These are phyloP conservation scores for Periphyllus acericola DNA, from an alignment of 2,888 invertebrate genomes.

Conservation along the genomic window DNA sequence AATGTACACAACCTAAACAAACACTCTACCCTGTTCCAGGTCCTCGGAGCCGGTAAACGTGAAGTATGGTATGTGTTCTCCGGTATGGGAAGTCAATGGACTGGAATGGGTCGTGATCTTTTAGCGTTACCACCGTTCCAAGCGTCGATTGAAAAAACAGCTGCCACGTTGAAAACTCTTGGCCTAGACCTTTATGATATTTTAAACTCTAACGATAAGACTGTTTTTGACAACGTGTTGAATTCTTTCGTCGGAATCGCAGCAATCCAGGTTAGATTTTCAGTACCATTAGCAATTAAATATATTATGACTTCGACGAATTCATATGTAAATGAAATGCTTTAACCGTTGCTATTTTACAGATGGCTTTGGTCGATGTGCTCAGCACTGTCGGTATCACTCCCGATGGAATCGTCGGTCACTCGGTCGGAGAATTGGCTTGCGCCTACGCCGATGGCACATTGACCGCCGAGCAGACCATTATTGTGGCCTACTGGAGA, in stretches of 20 bases:
- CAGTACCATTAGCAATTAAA: not conserved
- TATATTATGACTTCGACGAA: not conserved
- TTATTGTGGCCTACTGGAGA: slow-evolving; percentile 93
- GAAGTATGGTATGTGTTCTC: slow-evolving; percentile 77
- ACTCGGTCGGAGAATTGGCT: slow-evolving; percentile 76
- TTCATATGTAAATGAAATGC: not conserved
- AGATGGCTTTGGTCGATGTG: slow-evolving; percentile 92
- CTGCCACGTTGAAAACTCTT: slow-evolving; percentile 71
- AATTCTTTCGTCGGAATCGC: slow-evolving; percentile 73
- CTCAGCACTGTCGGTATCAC: slow-evolving; percentile 78
- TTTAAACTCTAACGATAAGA: slow-evolving; percentile 55
- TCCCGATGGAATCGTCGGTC: slow-evolving; percentile 95
- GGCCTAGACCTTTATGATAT: slow-evolving; percentile 68
- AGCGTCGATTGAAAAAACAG: slow-evolving; percentile 73
- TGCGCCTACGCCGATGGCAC: slow-evolving; percentile 81
- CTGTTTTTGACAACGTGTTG: slow-evolving; percentile 61
- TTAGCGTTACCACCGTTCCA: slow-evolving; percentile 77
- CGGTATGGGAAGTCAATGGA: slow-evolving; percentile 82
- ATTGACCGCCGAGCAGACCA: slow-evolving; percentile 92
- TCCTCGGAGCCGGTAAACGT: slow-evolving; percentile 37
- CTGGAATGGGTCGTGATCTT: slow-evolving; percentile 75
- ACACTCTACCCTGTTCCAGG: not conserved
- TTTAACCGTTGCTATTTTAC: slow-evolving; percentile 66
- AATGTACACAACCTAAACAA: too few species aligned
- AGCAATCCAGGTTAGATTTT: slow-evolving; percentile 71